Evolutionary conservation across 2,888 invertebrate genomes (phyloP), one percentile per base, ranked within the genome.

Genomic region (Imbricaverruca yamaguchii): DNA sequence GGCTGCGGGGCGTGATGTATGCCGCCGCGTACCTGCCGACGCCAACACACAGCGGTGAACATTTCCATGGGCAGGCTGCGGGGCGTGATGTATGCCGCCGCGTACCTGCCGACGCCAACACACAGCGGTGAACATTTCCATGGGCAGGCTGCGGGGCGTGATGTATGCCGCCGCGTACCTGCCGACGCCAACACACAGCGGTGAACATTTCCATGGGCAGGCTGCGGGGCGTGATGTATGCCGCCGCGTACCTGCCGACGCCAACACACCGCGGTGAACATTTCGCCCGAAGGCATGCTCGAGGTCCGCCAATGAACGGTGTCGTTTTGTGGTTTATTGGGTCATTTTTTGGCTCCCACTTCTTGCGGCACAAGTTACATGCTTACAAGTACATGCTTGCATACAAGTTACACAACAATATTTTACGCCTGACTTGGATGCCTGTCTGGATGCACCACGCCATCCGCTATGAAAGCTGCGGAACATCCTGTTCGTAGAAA

Each of bases 51-150:
- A 23, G n/a, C 94, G 86, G 93, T 94, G 85, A 93, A 91, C 80
- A 92, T 89, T 84, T 94, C 93, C 88, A 95, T 94, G n/a, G 87
- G 87, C 8, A 74, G 74, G 11, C 53, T 39, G 74, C 53, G 39
- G 7, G 74, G 74, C 21, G 39, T 74, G 53, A 74, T 15, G 74
- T 74, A 74, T 0, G 74, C 13, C 0, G 74, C 74, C 12, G 74
- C 74, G 53, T 74, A 74, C 74, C 74, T 74, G 74, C n/a, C 1
- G 39, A 39, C 10, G 65, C 21, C 23, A 23, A 11, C 65, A 12
- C 10, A 65, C 21, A 23, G n/a, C 94, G 86, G 93, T 94, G 85
- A 93, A 91, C 80, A 92, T 89, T 84, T 94, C 93, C 88, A 95
- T 94, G n/a, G 87, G 87, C 8, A 74, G 74, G 11, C 53, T 39